Conservation (phyloP, 2,888 invertebrate genomes). For the Andricus quercusramuli region DNA sequence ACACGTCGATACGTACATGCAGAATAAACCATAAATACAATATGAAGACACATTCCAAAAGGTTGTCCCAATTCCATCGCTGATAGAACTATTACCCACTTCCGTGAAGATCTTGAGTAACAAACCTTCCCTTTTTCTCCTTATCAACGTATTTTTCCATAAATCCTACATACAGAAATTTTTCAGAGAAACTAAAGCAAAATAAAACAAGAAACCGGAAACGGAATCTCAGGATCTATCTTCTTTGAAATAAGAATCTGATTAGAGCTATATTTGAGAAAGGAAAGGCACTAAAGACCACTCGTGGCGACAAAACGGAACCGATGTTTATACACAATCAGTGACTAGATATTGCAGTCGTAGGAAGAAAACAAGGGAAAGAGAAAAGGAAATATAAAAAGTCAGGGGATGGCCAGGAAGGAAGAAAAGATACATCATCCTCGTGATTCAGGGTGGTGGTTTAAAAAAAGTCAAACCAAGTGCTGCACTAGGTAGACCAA, state of each 20-base stretch:
- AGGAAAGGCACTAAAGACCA: not conserved
- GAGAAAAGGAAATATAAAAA: constrained; percentile 9
- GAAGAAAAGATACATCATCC: not conserved
- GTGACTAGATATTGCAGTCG: not conserved
- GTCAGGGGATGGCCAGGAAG: not conserved
- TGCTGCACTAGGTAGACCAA: not conserved
- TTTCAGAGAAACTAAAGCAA: not conserved
- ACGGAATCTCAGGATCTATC: constrained; percentile 11
- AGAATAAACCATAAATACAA: not conserved
- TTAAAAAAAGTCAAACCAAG: not conserved
- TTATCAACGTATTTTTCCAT: not conserved
- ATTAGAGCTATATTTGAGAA: constrained; percentile 1
- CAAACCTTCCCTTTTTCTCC: not conserved
- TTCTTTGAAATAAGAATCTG: constrained; percentile 5
- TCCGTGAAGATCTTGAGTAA: constrained; percentile 6
- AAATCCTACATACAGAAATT: not conserved
- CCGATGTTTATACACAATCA: constrained; percentile 8
- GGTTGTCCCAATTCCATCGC: not conserved
- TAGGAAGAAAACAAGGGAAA: not conserved
- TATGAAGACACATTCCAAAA: not conserved
- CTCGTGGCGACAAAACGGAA: constrained; percentile 4
- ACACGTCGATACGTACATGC: too few species aligned
- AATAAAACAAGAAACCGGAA: constrained; percentile 24
- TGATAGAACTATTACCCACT: not conserved
- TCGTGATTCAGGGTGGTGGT: not conserved